Evolutionary conservation across 2,888 invertebrate genomes (phyloP).

Genomic region (Esperia sulphurella): DNA sequence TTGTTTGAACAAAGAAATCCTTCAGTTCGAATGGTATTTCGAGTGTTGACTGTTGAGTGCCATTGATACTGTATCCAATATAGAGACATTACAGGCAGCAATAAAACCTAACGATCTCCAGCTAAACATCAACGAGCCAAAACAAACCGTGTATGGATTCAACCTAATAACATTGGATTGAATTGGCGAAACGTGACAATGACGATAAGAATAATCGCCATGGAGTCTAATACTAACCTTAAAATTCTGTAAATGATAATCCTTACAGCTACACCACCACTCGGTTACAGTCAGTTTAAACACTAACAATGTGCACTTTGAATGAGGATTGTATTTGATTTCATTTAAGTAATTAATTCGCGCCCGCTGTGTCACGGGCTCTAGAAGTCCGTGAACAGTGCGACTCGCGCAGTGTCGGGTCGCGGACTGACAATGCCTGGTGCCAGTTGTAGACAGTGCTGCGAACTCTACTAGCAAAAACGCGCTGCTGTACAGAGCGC

Average conservation of each 20-base stretch:
- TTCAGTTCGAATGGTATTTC: slow-evolving; percentile 16
- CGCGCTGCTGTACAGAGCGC: too few species aligned
- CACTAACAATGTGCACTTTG: neutral
- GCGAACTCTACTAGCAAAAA: too few species aligned
- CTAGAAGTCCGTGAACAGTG: too few species aligned
- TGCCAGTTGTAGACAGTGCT: too few species aligned
- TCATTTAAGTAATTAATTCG: neutral
- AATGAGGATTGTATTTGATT: neutral
- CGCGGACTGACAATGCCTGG: too few species aligned
- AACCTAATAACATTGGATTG: slow-evolving; percentile 15
- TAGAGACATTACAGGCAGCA: slow-evolving; percentile 31
- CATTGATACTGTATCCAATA: slow-evolving; percentile 15
- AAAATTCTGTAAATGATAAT: neutral
- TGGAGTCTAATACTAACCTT: slow-evolving; percentile 1
- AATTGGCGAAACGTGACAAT: slow-evolving; percentile 30
- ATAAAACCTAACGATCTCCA: slow-evolving; percentile 47
- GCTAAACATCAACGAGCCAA: slow-evolving; percentile 37
- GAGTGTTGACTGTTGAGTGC: slow-evolving; percentile 16
- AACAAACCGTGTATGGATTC: slow-evolving; percentile 52
- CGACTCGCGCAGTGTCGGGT: too few species aligned
- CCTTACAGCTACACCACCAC: too few species aligned
- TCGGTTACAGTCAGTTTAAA: neutral
- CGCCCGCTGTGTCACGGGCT: neutral
- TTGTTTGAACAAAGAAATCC: slow-evolving; percentile 47
- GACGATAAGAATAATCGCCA: slow-evolving; percentile 12